A percentile compares a stretch with the other conserved stretches of the same genome.
Conservation (phyloP, 2,888 invertebrate genomes). For the Argyresthia albistria region DNA sequence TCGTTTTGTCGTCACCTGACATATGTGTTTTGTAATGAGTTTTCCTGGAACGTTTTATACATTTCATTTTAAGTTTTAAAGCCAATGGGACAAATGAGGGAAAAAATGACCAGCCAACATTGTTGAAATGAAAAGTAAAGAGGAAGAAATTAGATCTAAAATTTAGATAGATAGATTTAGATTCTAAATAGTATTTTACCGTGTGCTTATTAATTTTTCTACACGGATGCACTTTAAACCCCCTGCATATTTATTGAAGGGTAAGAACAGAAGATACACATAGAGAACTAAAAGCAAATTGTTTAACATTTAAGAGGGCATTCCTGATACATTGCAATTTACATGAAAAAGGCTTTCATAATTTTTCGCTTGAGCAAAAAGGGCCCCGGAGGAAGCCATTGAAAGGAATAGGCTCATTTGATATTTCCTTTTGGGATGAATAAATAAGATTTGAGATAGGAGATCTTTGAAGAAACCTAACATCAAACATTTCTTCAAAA, state of each 20-base stretch:
- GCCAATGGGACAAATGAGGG: no score
- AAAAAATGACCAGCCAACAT: no score
- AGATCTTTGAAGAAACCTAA: no score
- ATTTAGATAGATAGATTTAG: no score
- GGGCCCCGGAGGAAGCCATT: neutral
- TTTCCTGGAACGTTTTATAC: no score
- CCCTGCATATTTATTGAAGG: neutral
- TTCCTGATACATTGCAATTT: neutral
- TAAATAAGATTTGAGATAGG: neutral
- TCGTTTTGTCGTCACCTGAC: no score
- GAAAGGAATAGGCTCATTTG: neutral
- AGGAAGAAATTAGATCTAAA: neutral
- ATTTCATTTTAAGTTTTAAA: neutral
- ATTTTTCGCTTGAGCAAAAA: neutral
- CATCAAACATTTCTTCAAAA: no score
- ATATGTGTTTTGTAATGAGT: no score
- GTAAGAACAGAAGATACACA: neutral
- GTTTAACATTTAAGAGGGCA: neutral
- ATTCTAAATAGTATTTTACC: neutral
- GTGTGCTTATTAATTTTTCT: neutral
- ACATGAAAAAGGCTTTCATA: neutral
- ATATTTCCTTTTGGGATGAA: neutral
- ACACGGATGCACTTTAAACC: neutral
- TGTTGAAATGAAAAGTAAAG: neutral
- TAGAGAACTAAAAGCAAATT: neutral